Percentiles rank a stretch among this genome's conserved stretches.
Conservation (phyloP, 1,140 invertebrate genomes). For the Galleria mellonella region DNA sequence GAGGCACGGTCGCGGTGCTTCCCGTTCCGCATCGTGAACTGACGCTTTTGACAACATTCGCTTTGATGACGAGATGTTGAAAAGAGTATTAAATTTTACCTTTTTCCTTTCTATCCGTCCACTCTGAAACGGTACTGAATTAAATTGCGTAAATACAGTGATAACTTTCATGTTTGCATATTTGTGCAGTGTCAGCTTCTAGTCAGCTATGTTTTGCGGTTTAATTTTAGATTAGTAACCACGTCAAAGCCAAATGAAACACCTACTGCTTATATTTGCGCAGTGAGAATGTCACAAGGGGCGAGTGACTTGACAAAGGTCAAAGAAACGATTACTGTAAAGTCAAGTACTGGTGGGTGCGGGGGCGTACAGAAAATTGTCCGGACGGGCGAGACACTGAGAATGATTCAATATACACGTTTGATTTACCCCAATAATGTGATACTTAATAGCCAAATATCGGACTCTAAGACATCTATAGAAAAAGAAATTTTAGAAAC, state of each 20-base stretch:
- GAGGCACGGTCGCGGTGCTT: slow-evolving; percentile 43
- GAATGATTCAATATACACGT: slow-evolving; percentile 34
- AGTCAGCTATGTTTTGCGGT: no score
- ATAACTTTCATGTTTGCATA: slow-evolving; percentile 20
- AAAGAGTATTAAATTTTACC: slow-evolving; percentile 61
- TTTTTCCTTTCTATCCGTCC: slow-evolving; percentile 43
- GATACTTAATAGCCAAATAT: no score
- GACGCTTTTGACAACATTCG: slow-evolving; percentile 60
- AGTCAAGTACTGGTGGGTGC: slow-evolving; percentile 32
- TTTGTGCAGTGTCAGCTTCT: not conserved
- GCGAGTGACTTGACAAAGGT: slow-evolving; percentile 34
- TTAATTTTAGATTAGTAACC: slow-evolving; percentile 22
- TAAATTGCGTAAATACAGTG: slow-evolving; percentile 31
- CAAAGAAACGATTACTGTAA: slow-evolving; percentile 49
- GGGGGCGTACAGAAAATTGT: slow-evolving; percentile 54
- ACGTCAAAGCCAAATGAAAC: slow-evolving; percentile 25
- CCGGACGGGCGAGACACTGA: slow-evolving; percentile 33
- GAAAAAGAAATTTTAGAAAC: slow-evolving; percentile 3
- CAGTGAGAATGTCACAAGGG: slow-evolving; percentile 37
- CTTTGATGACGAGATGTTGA: slow-evolving; percentile 54
- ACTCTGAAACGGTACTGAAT: slow-evolving; percentile 36
- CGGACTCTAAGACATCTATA: no score
- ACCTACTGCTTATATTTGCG: slow-evolving; percentile 3
- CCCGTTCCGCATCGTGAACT: slow-evolving; percentile 49
- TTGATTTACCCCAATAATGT: slow-evolving; percentile 28